These are phyloP conservation scores for Syngnathus scovelli DNA, from an alignment of 2,113 vertebrate genomes.

Conservation along the genomic window DNA sequence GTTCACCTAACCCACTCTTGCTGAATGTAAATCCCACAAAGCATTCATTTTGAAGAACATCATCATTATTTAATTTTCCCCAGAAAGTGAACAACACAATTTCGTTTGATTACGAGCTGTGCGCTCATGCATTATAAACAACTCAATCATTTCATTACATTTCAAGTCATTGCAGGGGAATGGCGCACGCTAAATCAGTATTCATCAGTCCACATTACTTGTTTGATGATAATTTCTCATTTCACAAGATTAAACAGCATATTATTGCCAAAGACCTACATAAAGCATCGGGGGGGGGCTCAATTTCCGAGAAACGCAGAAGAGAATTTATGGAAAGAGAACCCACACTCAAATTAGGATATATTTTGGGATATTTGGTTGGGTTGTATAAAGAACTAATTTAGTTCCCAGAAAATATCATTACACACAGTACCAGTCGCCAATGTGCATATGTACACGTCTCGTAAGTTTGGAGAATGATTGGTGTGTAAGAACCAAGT, in stretches of 20 bases:
- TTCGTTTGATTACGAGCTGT: conserved; percentile 64
- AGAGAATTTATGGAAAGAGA: background rate
- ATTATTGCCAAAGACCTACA: conserved; percentile 47
- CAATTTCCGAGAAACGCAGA: conserved; percentile 24
- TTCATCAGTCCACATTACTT: conserved; percentile 56
- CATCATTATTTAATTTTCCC: conserved; percentile 64
- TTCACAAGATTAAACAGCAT: conserved; percentile 62
- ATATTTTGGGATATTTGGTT: conserved; percentile 29
- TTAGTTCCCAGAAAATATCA: conserved; percentile 29
- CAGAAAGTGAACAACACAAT: conserved; percentile 63
- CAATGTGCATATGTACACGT: conserved; percentile 7
- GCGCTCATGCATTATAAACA: conserved; percentile 65
- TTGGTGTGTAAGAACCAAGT: conserved; percentile 12
- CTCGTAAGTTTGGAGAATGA: conserved; percentile 1
- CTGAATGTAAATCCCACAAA: conserved; percentile 52
- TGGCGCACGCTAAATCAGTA: conserved; percentile 50
- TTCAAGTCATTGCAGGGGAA: conserved; percentile 56
- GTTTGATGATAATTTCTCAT: conserved; percentile 65
- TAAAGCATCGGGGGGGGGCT: conserved; percentile 25
- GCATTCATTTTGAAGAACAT: conserved; percentile 63
- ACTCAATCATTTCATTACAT: conserved; percentile 61
- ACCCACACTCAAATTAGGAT: conserved; percentile 14
- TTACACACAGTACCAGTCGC: conserved; percentile 26
- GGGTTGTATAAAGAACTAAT: conserved; percentile 22
- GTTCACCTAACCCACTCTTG: conserved; percentile 42